These are phyloP conservation scores for Epirrhoe tristata DNA, from an alignment of 2,888 invertebrate species.

Conservation along the genomic window DNA sequence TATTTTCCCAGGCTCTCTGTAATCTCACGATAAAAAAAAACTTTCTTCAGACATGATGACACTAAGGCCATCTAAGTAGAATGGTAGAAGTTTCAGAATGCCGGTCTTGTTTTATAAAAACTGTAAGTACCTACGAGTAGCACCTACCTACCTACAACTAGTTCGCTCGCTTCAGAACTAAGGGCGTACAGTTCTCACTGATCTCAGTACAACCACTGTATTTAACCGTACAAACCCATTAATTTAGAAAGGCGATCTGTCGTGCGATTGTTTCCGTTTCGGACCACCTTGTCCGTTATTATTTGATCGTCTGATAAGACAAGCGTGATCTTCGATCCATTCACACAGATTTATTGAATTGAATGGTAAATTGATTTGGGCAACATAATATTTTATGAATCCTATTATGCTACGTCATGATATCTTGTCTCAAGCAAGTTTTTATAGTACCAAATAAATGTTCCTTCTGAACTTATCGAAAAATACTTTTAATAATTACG, in stretches of 20 bases:
- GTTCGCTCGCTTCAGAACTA: no score
- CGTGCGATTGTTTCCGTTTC: conserved; percentile 70
- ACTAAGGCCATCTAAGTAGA: not conserved
- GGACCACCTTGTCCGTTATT: conserved; percentile 80
- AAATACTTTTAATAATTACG: no score
- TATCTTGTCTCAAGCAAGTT: no score
- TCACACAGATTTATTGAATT: conserved; percentile 53
- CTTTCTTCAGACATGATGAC: not conserved
- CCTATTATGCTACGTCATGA: not conserved
- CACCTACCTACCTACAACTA: no score
- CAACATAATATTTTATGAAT: not conserved
- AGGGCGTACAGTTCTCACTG: conserved; percentile 49
- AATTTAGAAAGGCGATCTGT: conserved; percentile 78
- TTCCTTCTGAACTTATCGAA: no score
- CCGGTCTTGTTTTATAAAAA: not conserved
- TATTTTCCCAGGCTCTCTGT: no score
- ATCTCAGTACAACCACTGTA: conserved; percentile 37
- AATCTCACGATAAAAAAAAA: not conserved
- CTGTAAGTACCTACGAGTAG: not conserved
- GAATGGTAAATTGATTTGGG: not conserved
- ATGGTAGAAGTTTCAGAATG: not conserved
- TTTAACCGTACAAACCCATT: conserved; percentile 65
- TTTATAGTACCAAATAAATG: no score
- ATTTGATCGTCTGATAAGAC: conserved; percentile 72
- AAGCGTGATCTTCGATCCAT: conserved; percentile 56